Evolutionary conservation across 2,888 invertebrate species (phyloP).

Genomic region (Rapana venosa): DNA sequence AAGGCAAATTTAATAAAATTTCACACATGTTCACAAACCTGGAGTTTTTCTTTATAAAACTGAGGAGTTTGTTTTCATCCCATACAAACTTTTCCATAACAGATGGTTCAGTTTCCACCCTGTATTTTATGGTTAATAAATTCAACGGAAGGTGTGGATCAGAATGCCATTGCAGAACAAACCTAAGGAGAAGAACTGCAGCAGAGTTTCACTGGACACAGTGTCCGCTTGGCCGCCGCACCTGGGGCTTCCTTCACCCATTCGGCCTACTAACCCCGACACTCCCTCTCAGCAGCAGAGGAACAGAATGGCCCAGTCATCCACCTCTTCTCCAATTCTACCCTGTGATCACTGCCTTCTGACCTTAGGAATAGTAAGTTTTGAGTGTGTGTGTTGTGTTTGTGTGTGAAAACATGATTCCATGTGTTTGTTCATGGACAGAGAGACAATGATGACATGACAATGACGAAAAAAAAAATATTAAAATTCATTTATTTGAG

Average conservation of each 20-base stretch:
- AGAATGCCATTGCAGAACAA: conserved; percentile 44
- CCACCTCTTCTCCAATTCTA: conserved; percentile 91
- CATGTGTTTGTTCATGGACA: not conserved
- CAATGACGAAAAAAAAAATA: no score
- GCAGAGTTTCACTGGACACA: conserved; percentile 80
- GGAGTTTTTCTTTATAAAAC: no score
- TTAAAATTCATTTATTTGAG: no score
- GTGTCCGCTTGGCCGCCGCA: conserved; percentile 83
- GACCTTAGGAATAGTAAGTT: conserved; percentile 89
- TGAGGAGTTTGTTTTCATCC: no score
- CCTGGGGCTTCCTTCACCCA: conserved; percentile 97
- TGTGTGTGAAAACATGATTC: not conserved
- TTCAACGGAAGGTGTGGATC: no score
- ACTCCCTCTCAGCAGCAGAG: conserved; percentile 85
- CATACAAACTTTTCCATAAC: no score
- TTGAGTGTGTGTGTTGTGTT: conserved; percentile 10
- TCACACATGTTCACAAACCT: no score
- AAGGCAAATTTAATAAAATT: no score
- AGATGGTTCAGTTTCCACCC: no score
- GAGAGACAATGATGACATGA: not conserved
- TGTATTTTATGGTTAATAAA: no score
- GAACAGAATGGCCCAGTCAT: conserved; percentile 88
- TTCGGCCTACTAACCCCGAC: conserved; percentile 96
- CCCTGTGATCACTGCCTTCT: conserved; percentile 93
- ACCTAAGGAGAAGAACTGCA: conserved; percentile 30